Evolutionary conservation across 2,113 vertebrate genomes (phyloP).

Genomic region (Notarius lentiginosus): DNA sequence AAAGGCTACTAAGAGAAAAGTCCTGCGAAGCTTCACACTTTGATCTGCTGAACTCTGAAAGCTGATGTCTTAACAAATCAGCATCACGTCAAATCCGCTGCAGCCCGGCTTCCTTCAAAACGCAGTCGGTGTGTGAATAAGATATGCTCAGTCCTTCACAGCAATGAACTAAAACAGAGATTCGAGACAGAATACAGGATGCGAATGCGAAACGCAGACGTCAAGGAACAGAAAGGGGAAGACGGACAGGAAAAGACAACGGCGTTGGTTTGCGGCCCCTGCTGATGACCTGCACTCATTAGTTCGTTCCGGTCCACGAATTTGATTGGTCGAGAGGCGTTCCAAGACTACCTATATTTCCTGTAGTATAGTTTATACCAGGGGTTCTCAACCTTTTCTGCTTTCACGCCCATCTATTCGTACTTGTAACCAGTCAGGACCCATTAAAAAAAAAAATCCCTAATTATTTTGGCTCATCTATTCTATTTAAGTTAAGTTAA

Average conservation of each 20-base stretch:
- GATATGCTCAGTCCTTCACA: conserved; percentile 1
- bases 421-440: no score
- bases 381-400: no score
- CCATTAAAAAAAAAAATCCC: no score
- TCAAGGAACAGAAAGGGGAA: background rate
- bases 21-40: conserved; percentile 43
- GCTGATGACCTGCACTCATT: no score
- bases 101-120: conserved; percentile 36
- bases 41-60: conserved; percentile 36
- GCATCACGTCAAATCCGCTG: conserved; percentile 8
- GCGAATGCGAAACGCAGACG: background rate
- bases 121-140: background rate
- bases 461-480: no score
- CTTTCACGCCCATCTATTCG: no score
- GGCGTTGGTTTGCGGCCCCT: background rate
- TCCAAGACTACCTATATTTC: background rate
- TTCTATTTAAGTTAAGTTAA: no score
- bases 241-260: background rate
- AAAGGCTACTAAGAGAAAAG: conserved; percentile 39
- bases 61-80: conserved; percentile 42
- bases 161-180: background rate
- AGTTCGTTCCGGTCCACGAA: no score
- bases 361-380: no score
- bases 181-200: background rate
- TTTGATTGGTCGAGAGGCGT: background rate